A percentile compares a stretch with the other conserved stretches of the same genome.
Conservation (phyloP, 2,113 vertebrate genomes). For the Empidonax traillii region DNA sequence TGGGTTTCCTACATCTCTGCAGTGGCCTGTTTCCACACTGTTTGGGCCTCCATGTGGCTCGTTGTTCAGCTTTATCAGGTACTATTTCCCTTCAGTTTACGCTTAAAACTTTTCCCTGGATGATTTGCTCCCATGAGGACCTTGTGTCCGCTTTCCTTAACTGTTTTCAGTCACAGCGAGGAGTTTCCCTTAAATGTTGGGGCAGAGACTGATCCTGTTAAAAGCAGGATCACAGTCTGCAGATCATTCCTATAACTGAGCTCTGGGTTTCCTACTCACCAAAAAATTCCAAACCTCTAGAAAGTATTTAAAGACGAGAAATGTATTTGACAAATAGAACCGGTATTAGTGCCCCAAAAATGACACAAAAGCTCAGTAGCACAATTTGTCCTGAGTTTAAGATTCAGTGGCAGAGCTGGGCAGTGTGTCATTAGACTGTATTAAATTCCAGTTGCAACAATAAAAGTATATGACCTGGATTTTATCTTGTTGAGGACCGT, state of each 20-base stretch:
- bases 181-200: background rate
- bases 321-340: background rate
- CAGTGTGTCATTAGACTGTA: background rate
- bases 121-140: background rate
- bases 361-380: background rate
- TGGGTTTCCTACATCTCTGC: slow-evolving; percentile 86
- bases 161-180: background rate
- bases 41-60: slow-evolving; percentile 80
- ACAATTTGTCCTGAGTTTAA: background rate
- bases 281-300: background rate
- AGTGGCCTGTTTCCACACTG: slow-evolving; percentile 79
- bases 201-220: background rate
- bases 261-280: background rate
- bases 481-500: background rate
- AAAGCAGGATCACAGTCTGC: background rate
- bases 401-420: background rate
- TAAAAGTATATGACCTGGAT: background rate
- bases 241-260: background rate
- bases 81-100: background rate
- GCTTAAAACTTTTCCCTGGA: background rate
- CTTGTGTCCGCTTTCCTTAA: background rate
- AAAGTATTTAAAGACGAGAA: background rate
- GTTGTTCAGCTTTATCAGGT: slow-evolving; percentile 91
- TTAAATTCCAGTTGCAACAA: background rate
- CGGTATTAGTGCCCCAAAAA: background rate